Percentiles rank a stretch among this genome's conserved stretches.
Conservation (phyloP, 2,797 vertebrate genomes). For the Arnoldichthys spilopterus region DNA sequence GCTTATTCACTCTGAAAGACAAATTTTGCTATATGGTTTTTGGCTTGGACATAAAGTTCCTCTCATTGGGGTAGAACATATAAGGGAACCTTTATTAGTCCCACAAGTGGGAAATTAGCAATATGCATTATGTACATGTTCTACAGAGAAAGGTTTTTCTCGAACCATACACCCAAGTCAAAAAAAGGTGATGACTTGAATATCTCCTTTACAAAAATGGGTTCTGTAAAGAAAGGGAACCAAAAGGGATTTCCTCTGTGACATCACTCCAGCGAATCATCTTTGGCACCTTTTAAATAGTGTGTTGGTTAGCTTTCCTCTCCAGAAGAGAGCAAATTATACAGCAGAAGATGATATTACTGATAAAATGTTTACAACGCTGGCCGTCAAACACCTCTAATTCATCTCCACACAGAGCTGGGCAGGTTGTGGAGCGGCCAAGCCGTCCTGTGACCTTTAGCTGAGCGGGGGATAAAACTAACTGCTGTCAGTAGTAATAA, state of each 20-base stretch:
- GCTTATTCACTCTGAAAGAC: not conserved
- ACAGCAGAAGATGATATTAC: slow-evolving; percentile 4
- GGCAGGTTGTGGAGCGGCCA: not conserved
- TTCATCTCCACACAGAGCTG: slow-evolving; percentile 16
- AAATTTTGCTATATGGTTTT: too few species aligned
- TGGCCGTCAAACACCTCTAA: not conserved
- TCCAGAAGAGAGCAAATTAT: not conserved
- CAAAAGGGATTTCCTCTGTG: not conserved
- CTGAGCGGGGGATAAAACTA: slow-evolving; percentile 54
- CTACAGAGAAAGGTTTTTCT: too few species aligned
- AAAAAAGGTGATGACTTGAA: too few species aligned
- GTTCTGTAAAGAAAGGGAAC: too few species aligned
- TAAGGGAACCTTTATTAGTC: too few species aligned
- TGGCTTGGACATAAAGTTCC: too few species aligned
- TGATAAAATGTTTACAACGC: slow-evolving; percentile 23
- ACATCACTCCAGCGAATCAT: not conserved
- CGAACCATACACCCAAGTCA: too few species aligned
- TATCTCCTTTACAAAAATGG: too few species aligned
- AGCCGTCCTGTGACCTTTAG: slow-evolving; percentile 57
- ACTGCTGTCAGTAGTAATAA: slow-evolving; percentile 61
- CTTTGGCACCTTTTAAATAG: not conserved
- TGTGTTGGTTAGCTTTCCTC: not conserved
- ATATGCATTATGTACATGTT: too few species aligned
- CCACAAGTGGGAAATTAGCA: too few species aligned
- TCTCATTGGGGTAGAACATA: too few species aligned